Percentiles rank a stretch among this genome's conserved stretches.
These are phyloP conservation scores for Carcharodon carcharias DNA, from an alignment of 2,797 vertebrate species.

Conservation along the genomic window DNA sequence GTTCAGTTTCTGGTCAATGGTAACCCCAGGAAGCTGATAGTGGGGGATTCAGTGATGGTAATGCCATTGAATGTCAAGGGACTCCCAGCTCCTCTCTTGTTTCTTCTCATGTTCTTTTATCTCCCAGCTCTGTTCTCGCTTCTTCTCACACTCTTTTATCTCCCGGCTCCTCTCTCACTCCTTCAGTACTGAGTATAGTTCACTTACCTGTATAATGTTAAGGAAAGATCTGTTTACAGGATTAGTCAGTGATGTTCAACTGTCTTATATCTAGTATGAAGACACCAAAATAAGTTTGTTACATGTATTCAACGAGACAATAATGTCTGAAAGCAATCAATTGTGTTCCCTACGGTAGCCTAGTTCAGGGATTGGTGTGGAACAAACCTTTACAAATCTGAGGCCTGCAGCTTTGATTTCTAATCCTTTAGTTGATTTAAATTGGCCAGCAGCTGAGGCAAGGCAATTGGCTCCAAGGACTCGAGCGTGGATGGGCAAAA, in stretches of 20 bases:
- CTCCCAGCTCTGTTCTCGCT: no score
- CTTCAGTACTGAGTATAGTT: neutral
- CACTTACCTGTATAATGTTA: neutral
- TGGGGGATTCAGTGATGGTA: no score
- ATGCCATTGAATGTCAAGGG: no score
- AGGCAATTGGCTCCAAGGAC: neutral
- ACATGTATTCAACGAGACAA: neutral
- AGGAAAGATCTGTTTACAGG: neutral
- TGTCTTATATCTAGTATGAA: neutral
- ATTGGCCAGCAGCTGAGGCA: neutral
- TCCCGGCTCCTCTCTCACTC: no score
- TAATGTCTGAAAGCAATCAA: neutral
- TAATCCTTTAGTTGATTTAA: neutral
- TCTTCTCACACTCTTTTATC: no score
- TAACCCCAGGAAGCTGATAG: no score
- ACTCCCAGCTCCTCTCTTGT: no score
- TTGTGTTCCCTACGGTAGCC: neutral
- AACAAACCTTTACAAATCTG: neutral
- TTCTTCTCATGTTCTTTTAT: no score
- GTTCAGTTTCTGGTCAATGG: no score
- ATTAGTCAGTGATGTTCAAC: neutral
- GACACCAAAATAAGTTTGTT: neutral
- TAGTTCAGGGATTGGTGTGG: neutral
- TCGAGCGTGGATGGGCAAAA: neutral
- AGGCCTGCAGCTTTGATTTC: neutral